Base-by-base conservation (phyloP, 64 coral and sea anemone species). In the Trachythela sp. region DNA sequence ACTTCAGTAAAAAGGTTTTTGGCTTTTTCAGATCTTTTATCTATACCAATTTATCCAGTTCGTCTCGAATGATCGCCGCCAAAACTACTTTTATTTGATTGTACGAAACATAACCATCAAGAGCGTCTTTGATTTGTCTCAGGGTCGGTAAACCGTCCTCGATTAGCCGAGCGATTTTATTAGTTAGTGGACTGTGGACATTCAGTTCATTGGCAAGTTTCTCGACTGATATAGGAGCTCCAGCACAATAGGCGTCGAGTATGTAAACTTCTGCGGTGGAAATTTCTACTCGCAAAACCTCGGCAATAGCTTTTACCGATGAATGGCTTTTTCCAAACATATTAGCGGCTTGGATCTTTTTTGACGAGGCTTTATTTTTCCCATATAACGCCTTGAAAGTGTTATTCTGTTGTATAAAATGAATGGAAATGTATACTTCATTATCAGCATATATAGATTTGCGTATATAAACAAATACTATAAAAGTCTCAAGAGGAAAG, bases 241-340 rank as follows among this genome's bases (percentile, higher is more conserved):
- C 75, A 80, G 37, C 75, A 80, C 75, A 80, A 29, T 80, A 80
- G 15, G 30, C 75, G 34, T 80, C 13, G 8, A 80, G 31, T 35
- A 80, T 18, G 75, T 80, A 37, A 13, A 80, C 75, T 39, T 80
- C 75, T 13, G 75, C 75, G 2, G 75, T 80, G 9, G 75, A 29
- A 80, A 80, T 80, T 37, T 35, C 75, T 37, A 80, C 37, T 29
- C 34, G 8, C 13, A 80, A 22, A 37, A 38, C 33, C 15, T 80
- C 1, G 13, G 33, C 26, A 39, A 80, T 80, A 18, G 8, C 37
- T 14, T 17, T 37, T 18, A 35, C 20, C 1, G 0, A 13, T 80
- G 75, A 37, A 80, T 37, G 20, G 34, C 75, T 80, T 80, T 80
- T 80, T 80, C 15, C 75, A 80, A 80, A 80, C 75, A 80, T 35